Percentiles rank a stretch among this genome's conserved stretches.
Evolutionary conservation across 1,140 invertebrate genomes (phyloP).

Genomic region (Sesamia nonagrioides): DNA sequence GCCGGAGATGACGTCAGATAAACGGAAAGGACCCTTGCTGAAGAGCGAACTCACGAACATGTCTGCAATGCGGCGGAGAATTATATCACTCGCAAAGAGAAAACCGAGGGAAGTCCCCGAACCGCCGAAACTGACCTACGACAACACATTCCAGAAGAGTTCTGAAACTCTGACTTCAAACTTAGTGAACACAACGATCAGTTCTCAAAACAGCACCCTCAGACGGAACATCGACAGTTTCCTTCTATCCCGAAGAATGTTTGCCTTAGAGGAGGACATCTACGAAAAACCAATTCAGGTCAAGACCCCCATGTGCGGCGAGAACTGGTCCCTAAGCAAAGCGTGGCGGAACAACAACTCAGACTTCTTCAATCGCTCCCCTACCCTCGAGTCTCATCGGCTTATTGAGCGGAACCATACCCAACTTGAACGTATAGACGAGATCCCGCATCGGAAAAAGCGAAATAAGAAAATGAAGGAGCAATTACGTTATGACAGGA

Average conservation of each 20-base stretch:
- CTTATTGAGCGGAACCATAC: slow-evolving; percentile 64
- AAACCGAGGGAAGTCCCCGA: slow-evolving; percentile 68
- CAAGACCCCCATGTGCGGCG: slow-evolving; percentile 76
- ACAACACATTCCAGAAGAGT: slow-evolving; percentile 65
- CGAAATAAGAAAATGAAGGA: slow-evolving; percentile 77
- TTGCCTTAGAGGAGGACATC: slow-evolving; percentile 77
- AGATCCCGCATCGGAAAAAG: slow-evolving; percentile 70
- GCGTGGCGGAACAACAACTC: slow-evolving; percentile 78
- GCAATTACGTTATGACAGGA: slow-evolving; percentile 82
- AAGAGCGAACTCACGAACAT: slow-evolving; percentile 84
- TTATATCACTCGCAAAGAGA: slow-evolving; percentile 77
- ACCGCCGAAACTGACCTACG: slow-evolving; percentile 65
- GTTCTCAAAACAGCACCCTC: slow-evolving; percentile 75
- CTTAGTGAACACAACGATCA: slow-evolving; percentile 74
- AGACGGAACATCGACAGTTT: slow-evolving; percentile 79
- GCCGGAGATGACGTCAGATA: slow-evolving; percentile 82
- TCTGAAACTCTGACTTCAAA: slow-evolving; percentile 73
- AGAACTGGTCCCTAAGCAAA: slow-evolving; percentile 84
- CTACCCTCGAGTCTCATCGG: slow-evolving; percentile 60
- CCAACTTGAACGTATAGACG: slow-evolving; percentile 74
- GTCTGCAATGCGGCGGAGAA: slow-evolving; percentile 78
- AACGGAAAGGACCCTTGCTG: slow-evolving; percentile 73
- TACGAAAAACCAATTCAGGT: slow-evolving; percentile 80
- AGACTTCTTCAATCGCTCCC: slow-evolving; percentile 72
- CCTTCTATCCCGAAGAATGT: slow-evolving; percentile 75